A percentile compares a stretch with the other conserved stretches of the same genome.
phyloP scores from a whole-genome alignment of 2,888 invertebrate genomes.

The Callinectes sapidus region DNA sequence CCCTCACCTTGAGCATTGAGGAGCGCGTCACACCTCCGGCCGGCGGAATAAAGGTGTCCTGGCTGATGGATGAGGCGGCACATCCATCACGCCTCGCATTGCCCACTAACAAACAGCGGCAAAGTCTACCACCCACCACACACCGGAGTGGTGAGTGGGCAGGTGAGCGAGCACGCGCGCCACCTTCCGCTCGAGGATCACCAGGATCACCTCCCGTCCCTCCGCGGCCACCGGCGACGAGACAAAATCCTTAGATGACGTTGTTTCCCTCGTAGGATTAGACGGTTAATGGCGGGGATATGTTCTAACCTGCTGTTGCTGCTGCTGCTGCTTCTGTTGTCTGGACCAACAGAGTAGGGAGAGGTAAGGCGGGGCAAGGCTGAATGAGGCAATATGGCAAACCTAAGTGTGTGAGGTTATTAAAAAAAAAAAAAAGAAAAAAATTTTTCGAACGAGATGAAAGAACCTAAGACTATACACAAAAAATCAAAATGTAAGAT shows the following conservation, averaged over 20 bases:
- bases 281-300: not conserved
- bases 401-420: too few relatives aligned
- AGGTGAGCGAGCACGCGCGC: not conserved
- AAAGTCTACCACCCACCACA: not conserved
- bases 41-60: not conserved
- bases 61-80: not conserved
- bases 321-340: not conserved
- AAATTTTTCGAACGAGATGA: too few relatives aligned
- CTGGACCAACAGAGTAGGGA: not conserved
- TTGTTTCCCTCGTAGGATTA: not conserved
- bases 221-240: not conserved
- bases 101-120: not conserved
- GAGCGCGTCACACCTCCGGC: not conserved
- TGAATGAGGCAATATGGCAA: too few relatives aligned
- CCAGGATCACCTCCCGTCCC: not conserved
- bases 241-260: not conserved
- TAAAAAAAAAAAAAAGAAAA: too few relatives aligned
- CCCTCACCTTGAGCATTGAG: not conserved
- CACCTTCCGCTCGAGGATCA: not conserved
- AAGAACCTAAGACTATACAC: too few relatives aligned
- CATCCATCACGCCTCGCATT: constrained; percentile 1
- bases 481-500: too few relatives aligned
- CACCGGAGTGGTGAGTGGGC: not conserved
- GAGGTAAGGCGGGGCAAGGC: too few relatives aligned
- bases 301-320: not conserved